Evolutionary conservation across 2,797 vertebrate species (phyloP), one percentile per base, ranked within the genome.

Genomic region (Pyrocephalus nanus): DNA sequence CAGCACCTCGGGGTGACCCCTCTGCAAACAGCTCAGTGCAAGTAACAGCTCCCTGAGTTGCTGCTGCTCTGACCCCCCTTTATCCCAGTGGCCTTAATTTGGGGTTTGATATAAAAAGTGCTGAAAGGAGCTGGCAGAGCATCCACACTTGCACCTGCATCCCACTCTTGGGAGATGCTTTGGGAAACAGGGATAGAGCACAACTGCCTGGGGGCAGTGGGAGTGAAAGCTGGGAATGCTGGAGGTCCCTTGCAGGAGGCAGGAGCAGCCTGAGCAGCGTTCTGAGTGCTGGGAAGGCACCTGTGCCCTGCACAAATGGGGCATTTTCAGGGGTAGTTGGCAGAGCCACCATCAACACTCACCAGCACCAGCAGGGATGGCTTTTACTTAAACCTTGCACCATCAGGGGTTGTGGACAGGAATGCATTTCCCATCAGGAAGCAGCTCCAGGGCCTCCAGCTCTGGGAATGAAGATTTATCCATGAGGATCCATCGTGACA

Each of bases 401-500:
- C 10, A 2, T 38, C 5, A 1, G 62, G 36, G 50, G 47, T 42
- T 48, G 16, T 0, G n/a, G 81, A 12, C 51, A 66, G 77, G 29
- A 58, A 20, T 2, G 32, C 11, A n/a, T 42, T 61, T 62, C 61
- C 73, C 12, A 0, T n/a, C 58, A 38, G 1, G 5, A 58, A 42
- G 66, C 84, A 78, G 77, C 71, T 4, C 50, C 26, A 51, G 6
- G 21, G 23, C 11, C 50, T 32, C 67, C 60, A 36, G 72, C 47
- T 57, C 83, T 61, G 83, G 43, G 30, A 48, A 32, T 3, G 47
- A 58, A 20, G 34, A 13, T 61, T 61, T 34, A 6, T 36, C 64
- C 1, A 1, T 0, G 12, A 47, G 81, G 15, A 36, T 57, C 48
- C 18, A 5, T 20, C 0, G 1, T 4, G 48, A 17, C 27, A 54